Evolutionary conservation across 2,888 invertebrate species (phyloP).

Genomic region (Pilophorus perplexus): DNA sequence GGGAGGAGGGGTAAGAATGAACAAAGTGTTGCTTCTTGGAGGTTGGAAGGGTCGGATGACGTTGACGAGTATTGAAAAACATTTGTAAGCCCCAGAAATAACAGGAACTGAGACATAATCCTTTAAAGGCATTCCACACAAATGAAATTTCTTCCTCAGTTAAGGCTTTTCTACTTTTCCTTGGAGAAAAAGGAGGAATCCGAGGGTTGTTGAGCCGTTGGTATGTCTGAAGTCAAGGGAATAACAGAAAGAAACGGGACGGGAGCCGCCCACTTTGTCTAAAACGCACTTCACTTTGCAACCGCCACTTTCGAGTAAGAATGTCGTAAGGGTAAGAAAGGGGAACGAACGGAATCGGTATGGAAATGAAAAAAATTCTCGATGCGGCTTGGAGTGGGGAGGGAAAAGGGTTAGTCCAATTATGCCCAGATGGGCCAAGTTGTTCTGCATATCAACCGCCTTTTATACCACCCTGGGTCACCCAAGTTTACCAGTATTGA

Average conservation of each 20-base stretch:
- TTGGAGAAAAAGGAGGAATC: background rate
- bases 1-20: constrained; percentile 7
- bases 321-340: background rate
- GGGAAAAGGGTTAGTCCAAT: constrained; percentile 11
- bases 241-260: background rate
- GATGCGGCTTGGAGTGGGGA: background rate
- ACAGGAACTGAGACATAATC: constrained; percentile 36
- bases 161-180: constrained; percentile 9
- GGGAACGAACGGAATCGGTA: constrained; percentile 1
- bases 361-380: constrained; percentile 28
- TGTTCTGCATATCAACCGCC: constrained; percentile 28
- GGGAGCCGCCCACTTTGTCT: background rate
- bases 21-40: background rate
- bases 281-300: no score
- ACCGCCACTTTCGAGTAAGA: background rate
- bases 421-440: constrained; percentile 29
- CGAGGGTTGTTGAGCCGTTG: constrained; percentile 4
- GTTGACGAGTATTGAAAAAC: constrained; percentile 37
- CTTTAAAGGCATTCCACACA: constrained; percentile 35
- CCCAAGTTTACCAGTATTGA: constrained; percentile 2
- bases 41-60: background rate
- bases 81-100: constrained; percentile 25
- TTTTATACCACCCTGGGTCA: constrained; percentile 2
- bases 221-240: background rate
- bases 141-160: constrained; percentile 35